Percentiles rank a stretch among this genome's conserved stretches.
phyloP scores from a whole-genome alignment of 1,140 invertebrate species.

The Lasioglossum albipes region DNA sequence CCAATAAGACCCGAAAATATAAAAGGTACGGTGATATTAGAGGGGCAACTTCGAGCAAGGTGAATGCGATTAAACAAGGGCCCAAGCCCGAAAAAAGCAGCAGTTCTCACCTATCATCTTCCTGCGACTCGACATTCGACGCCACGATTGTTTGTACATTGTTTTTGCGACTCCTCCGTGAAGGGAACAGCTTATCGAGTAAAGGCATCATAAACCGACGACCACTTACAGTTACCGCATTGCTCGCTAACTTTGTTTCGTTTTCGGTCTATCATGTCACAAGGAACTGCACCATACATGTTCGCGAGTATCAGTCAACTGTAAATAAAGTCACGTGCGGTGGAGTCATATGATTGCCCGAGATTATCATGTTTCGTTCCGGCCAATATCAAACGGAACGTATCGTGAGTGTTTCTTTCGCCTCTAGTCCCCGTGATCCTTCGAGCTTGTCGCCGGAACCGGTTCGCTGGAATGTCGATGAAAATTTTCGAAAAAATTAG shows the following conservation, averaged over 20 bases:
- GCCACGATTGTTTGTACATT: constrained; percentile 55
- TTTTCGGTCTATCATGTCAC: constrained; percentile 72
- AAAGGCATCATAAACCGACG: constrained; percentile 78
- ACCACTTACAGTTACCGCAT: constrained; percentile 65
- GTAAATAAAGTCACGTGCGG: constrained; percentile 83
- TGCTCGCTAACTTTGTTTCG: constrained; percentile 63
- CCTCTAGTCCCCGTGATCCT: neutral
- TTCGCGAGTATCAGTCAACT: constrained; percentile 71
- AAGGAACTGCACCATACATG: constrained; percentile 72
- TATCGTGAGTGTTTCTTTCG: neutral
- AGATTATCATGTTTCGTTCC: constrained; percentile 60
- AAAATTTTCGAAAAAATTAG: neutral
- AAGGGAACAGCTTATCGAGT: constrained; percentile 77
- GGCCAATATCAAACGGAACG: constrained; percentile 10
- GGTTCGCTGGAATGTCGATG: constrained; percentile 7
- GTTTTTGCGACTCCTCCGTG: constrained; percentile 66
- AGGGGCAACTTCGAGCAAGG: neutral
- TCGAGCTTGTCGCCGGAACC: neutral
- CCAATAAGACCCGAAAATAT: constrained; percentile 24
- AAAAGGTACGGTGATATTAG: constrained; percentile 12
- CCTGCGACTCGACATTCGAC: constrained; percentile 46
- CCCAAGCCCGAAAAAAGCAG: neutral
- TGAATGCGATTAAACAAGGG: constrained; percentile 4
- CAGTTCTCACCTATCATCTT: constrained; percentile 67
- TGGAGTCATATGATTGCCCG: constrained; percentile 81